These are phyloP conservation scores for Coilia nasus DNA, from an alignment of 2,797 vertebrate species.

Conservation along the genomic window DNA sequence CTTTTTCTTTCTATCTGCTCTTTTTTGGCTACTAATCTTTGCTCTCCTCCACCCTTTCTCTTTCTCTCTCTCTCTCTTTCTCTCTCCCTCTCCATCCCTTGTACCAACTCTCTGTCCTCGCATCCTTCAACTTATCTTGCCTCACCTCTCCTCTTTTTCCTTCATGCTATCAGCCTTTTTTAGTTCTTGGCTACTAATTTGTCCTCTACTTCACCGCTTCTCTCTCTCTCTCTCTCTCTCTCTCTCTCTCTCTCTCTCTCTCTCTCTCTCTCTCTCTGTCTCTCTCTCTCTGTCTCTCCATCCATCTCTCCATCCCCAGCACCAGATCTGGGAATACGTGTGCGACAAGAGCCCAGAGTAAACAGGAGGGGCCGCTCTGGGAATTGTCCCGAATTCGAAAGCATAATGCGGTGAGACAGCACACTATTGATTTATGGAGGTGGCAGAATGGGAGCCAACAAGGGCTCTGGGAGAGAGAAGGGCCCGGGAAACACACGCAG, in stretches of 20 bases:
- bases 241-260: too few relatives aligned
- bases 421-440: constrained; percentile 8
- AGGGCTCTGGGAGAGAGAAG: background rate
- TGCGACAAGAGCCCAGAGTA: background rate
- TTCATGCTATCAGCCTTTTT: too few relatives aligned
- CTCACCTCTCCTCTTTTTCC: too few relatives aligned
- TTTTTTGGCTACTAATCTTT: too few relatives aligned
- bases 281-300: background rate
- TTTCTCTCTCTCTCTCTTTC: too few relatives aligned
- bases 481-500: background rate
- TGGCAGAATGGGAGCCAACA: constrained; percentile 1
- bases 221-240: too few relatives aligned
- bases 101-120: background rate
- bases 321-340: background rate
- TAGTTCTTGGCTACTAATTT: too few relatives aligned
- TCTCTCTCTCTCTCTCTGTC: too few relatives aligned
- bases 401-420: background rate
- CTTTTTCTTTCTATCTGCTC: too few relatives aligned
- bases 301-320: background rate
- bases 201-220: background rate
- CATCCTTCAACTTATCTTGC: background rate
- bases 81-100: too few relatives aligned
- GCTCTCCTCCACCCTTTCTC: background rate
- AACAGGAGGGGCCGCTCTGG: background rate
- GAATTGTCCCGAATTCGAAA: background rate